phyloP scores from a whole-genome alignment of 2,888 invertebrate species.

The Callosobruchus maculatus region DNA sequence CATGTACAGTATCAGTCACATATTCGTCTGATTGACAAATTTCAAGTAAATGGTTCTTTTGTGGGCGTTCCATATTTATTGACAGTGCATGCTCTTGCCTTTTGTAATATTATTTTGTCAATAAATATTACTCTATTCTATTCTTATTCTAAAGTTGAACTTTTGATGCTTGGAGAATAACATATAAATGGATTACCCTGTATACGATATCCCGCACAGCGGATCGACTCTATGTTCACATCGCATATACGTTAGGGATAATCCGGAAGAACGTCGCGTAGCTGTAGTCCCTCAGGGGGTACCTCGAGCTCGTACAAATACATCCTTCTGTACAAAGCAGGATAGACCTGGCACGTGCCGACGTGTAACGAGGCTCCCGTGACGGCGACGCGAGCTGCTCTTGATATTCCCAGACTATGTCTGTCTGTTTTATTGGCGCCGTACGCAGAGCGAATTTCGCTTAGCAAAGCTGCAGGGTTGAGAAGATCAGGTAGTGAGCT shows the following conservation, averaged over 20 bases:
- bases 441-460: not conserved
- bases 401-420: not conserved
- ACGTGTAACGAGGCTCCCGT: not conserved
- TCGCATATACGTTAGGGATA: not conserved
- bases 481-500: too few relatives aligned
- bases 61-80: too few relatives aligned
- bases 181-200: not conserved
- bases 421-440: not conserved
- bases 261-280: not conserved
- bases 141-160: too few relatives aligned
- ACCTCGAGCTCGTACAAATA: not conserved
- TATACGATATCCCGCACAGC: not conserved
- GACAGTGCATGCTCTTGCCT: too few relatives aligned
- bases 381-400: not conserved
- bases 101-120: too few relatives aligned
- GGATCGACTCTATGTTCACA: not conserved
- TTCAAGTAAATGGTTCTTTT: too few relatives aligned
- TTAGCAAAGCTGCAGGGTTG: not conserved
- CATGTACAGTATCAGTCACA: too few relatives aligned
- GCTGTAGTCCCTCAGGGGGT: not conserved
- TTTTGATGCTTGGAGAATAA: too few relatives aligned
- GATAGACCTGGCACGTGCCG: not conserved
- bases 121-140: too few relatives aligned
- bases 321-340: not conserved
- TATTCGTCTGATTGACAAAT: too few relatives aligned